Conservation (phyloP, 2,888 invertebrate genomes). For the Fissipunctia ypsillon region DNA sequence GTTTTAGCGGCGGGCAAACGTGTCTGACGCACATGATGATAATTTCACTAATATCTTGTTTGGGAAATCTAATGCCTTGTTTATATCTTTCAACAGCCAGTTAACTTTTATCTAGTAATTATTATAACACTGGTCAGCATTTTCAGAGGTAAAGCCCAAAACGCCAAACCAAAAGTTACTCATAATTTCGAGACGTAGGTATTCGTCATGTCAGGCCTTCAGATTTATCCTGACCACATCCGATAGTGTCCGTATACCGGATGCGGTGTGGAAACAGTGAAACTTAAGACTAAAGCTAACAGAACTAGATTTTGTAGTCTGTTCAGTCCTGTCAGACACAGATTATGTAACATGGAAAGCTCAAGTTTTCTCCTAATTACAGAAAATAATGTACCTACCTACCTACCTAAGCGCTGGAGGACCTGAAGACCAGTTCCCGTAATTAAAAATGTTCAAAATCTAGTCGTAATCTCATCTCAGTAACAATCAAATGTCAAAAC, state of each 20-base stretch:
- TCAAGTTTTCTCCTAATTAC: neutral
- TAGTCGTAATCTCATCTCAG: too few relatives aligned
- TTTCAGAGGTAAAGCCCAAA: neutral
- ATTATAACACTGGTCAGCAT: neutral
- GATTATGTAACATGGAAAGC: neutral
- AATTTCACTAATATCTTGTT: conserved; percentile 44
- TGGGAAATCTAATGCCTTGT: conserved; percentile 35
- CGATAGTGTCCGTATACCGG: conserved; percentile 23
- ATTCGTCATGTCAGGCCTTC: conserved; percentile 3
- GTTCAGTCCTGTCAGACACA: neutral
- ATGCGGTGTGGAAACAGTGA: conserved; percentile 25
- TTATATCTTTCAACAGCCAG: neutral
- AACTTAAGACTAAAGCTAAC: conserved; percentile 10
- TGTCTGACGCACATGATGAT: conserved; percentile 72
- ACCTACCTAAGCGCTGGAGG: neutral
- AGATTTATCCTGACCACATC: conserved; percentile 30
- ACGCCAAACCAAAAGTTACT: neutral
- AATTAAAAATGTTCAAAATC: too few relatives aligned
- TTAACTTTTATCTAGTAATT: neutral
- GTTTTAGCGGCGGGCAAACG: conserved; percentile 68
- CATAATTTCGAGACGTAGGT: neutral
- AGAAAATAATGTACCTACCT: neutral
- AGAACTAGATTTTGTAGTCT: neutral
- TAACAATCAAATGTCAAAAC: too few relatives aligned
- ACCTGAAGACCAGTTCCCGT: too few relatives aligned